A percentile compares a stretch with the other conserved stretches of the same genome.
phyloP scores from a whole-genome alignment of 2,888 invertebrate species.

The Noctua pronuba region DNA sequence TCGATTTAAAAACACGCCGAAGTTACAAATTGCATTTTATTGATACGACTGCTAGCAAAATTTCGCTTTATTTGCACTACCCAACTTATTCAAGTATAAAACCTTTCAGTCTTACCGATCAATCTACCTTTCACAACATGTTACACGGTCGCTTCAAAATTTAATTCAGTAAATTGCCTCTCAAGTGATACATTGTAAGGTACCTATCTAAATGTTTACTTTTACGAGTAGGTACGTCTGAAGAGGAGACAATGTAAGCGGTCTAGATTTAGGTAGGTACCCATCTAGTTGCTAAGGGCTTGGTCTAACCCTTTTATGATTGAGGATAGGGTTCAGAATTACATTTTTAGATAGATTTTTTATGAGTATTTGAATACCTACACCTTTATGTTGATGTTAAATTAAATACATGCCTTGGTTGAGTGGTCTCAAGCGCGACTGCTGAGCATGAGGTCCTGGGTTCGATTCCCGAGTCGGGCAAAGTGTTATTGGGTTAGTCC shows the following conservation, averaged over 20 bases:
- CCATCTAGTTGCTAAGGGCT: neutral
- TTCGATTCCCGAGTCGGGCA: no score
- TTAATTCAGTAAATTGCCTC: conserved; percentile 59
- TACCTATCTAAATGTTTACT: conserved; percentile 46
- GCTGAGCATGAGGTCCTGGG: no score
- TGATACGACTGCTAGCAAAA: neutral
- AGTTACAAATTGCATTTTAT: neutral
- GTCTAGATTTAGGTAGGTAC: conserved; percentile 19
- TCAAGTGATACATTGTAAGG: conserved; percentile 43
- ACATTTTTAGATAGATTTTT: neutral
- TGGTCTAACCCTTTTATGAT: conserved; percentile 1
- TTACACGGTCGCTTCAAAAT: conserved; percentile 53
- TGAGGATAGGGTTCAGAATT: neutral
- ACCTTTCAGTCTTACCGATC: conserved; percentile 6
- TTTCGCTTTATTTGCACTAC: neutral
- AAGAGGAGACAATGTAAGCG: conserved; percentile 30
- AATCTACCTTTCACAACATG: conserved; percentile 21
- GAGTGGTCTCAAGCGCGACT: no score
- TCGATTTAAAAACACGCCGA: neutral
- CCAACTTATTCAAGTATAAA: neutral
- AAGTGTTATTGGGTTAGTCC: no score
- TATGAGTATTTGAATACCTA: no score
- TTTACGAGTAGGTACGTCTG: conserved; percentile 32
- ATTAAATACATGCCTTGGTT: neutral
- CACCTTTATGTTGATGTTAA: neutral